phyloP scores from a whole-genome alignment of 1,140 invertebrate genomes.

The Lycorma delicatula region DNA sequence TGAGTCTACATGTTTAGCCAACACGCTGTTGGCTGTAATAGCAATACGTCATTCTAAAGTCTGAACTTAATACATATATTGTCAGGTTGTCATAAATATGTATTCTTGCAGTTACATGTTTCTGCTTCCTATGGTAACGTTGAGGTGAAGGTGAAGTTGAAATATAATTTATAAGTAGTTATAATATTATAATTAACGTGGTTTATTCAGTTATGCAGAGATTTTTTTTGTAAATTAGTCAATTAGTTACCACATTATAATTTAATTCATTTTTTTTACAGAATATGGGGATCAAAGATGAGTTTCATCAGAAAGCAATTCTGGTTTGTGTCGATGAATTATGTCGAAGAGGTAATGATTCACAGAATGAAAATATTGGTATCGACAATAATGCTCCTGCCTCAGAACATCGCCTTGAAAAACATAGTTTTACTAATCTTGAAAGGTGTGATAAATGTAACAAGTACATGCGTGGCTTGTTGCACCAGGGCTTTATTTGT shows the following conservation, averaged over 20 bases:
- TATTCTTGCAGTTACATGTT: too few relatives aligned
- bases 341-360: conserved; percentile 2
- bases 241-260: too few relatives aligned
- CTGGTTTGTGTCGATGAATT: conserved; percentile 63
- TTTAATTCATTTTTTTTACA: conserved; percentile 43
- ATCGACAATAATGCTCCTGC: conserved; percentile 6
- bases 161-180: too few relatives aligned
- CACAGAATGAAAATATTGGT: background rate
- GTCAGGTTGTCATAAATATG: too few relatives aligned
- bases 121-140: too few relatives aligned
- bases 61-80: too few relatives aligned
- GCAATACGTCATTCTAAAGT: too few relatives aligned
- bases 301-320: conserved; percentile 64
- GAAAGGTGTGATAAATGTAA: conserved; percentile 68
- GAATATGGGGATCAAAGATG: conserved; percentile 70
- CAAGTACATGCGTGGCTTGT: conserved; percentile 59
- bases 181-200: too few relatives aligned
- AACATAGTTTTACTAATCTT: conserved; percentile 17
- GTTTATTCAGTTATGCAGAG: background rate
- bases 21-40: too few relatives aligned
- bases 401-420: conserved; percentile 12
- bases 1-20: too few relatives aligned
- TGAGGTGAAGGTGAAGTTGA: too few relatives aligned
- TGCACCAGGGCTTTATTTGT: conserved; percentile 65
- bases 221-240: background rate